Percentiles rank a stretch among this genome's conserved stretches.
These are phyloP conservation scores for Heliconius congener DNA, from an alignment of 1,140 invertebrate species.

Conservation along the genomic window DNA sequence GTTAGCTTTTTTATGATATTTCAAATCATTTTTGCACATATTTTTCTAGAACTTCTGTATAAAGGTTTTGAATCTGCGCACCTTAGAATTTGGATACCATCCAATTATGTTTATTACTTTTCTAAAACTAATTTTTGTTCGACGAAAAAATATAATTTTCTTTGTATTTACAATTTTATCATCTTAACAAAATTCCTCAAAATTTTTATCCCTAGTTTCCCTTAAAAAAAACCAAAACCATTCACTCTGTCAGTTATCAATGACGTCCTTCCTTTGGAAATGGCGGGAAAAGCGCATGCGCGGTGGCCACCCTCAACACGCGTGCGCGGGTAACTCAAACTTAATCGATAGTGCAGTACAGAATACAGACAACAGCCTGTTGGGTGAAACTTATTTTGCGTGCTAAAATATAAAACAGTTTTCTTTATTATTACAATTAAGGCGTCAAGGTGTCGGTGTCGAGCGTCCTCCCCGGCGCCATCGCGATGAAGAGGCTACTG, in stretches of 20 bases:
- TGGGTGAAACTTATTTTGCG: conserved; percentile 56
- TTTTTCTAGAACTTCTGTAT: too few species aligned
- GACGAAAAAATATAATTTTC: too few species aligned
- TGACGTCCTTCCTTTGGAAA: conserved; percentile 64
- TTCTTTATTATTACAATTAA: conserved; percentile 53
- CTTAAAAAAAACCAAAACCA: not conserved
- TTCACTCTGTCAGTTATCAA: conserved; percentile 57
- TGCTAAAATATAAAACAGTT: conserved; percentile 45
- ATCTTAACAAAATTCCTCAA: not conserved
- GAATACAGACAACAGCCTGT: conserved; percentile 71
- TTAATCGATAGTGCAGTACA: conserved; percentile 73
- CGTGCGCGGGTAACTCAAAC: conserved; percentile 55
- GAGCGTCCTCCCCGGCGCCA: conserved; percentile 68
- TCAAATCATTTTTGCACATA: too few species aligned
- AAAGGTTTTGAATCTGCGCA: too few species aligned
- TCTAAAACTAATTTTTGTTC: too few species aligned
- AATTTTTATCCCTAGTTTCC: not conserved
- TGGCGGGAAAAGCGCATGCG: conserved; percentile 56
- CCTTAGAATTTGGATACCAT: too few species aligned
- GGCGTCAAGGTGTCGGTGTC: conserved; percentile 70
- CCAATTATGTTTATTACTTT: too few species aligned
- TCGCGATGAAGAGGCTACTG: conserved; percentile 70
- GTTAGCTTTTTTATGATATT: too few species aligned
- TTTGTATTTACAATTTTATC: too few species aligned
- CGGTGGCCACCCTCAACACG: conserved; percentile 38